phyloP scores from a whole-genome alignment of 2,888 invertebrate species.

The Leucophenga montana region DNA sequence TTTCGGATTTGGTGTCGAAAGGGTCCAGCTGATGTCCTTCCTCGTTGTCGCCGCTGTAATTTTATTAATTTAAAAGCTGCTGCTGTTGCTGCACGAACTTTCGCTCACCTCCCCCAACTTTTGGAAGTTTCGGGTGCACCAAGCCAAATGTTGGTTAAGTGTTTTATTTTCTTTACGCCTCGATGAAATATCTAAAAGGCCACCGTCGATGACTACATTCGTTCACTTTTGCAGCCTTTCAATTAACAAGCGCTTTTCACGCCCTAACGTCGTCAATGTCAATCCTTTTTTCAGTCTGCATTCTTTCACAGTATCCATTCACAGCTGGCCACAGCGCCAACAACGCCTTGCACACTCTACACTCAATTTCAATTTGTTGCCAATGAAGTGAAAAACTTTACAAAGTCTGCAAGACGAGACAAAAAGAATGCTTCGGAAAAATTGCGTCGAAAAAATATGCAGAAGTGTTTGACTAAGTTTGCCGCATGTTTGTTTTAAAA shows the following conservation, averaged over 20 bases:
- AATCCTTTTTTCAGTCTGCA: conserved; percentile 2
- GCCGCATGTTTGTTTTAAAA: conserved; percentile 22
- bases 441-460: neutral
- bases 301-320: neutral
- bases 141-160: neutral
- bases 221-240: conserved; percentile 21
- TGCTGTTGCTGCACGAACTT: conserved; percentile 7
- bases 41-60: conserved; percentile 10
- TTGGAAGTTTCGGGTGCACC: neutral
- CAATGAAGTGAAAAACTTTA: conserved; percentile 21
- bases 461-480: conserved; percentile 7
- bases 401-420: conserved; percentile 12
- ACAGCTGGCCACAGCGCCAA: neutral
- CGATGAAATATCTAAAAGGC: too few relatives aligned
- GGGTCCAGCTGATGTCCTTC: conserved; percentile 37
- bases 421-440: neutral
- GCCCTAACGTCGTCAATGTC: conserved; percentile 16
- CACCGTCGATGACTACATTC: too few relatives aligned
- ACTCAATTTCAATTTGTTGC: conserved; percentile 23
- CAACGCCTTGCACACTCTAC: neutral
- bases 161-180: conserved; percentile 3
- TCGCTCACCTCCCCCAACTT: neutral
- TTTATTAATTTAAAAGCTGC: conserved; percentile 24
- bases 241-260: conserved; percentile 18
- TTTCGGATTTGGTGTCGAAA: conserved; percentile 37